Evolutionary conservation across 2,888 invertebrate species (phyloP).

Genomic region (Trachelus tabidus): DNA sequence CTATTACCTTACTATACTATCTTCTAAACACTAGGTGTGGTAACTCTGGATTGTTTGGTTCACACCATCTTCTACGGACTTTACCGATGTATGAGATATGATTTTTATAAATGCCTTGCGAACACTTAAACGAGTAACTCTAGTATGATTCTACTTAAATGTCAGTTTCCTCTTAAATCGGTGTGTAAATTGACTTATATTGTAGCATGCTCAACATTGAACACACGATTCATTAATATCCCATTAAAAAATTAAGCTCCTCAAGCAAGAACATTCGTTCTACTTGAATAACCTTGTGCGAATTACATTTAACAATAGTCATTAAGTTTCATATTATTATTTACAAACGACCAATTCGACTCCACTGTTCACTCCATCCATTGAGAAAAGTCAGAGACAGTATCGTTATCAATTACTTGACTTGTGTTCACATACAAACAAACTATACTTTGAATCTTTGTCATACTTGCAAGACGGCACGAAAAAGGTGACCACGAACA

Average conservation of each 20-base stretch:
- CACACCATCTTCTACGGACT: slow-evolving; percentile 37
- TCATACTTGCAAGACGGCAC: background rate
- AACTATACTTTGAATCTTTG: background rate
- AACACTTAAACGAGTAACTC: slow-evolving; percentile 12
- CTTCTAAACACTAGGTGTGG: slow-evolving; percentile 22
- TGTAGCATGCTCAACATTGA: slow-evolving; percentile 26
- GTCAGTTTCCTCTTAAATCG: slow-evolving; percentile 22
- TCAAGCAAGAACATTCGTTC: background rate
- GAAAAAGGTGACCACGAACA: slow-evolving; percentile 3
- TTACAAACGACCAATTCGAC: background rate
- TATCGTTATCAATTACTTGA: background rate
- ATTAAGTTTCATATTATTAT: background rate
- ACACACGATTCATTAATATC: background rate
- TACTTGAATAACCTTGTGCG: background rate
- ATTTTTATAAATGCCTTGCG: slow-evolving; percentile 20
- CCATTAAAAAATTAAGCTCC: background rate
- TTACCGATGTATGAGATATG: slow-evolving; percentile 24
- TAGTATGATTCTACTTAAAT: slow-evolving; percentile 16
- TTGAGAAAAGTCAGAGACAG: background rate
- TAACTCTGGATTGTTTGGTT: slow-evolving; percentile 41
- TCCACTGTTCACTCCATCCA: background rate
- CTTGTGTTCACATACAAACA: background rate
- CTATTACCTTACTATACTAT: slow-evolving; percentile 19
- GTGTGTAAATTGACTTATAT: slow-evolving; percentile 24
- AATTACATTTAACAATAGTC: background rate